Conservation (phyloP, 2,113 vertebrate species). For the Siniperca chuatsi region DNA sequence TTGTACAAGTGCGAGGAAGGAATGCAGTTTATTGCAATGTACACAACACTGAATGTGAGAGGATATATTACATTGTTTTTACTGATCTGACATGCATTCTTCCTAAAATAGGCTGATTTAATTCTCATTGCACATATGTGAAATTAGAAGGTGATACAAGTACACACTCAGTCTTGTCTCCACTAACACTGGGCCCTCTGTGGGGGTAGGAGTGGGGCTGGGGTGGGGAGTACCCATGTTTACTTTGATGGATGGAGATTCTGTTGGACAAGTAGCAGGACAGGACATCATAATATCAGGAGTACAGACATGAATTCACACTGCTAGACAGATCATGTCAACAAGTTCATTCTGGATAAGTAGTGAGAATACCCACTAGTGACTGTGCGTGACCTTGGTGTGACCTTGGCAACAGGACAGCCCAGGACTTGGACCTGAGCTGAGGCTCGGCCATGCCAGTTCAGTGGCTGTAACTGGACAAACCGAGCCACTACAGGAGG, state of each 20-base stretch:
- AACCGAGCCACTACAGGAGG: conserved; percentile 86
- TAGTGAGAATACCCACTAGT: conserved; percentile 10
- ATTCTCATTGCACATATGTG: background rate
- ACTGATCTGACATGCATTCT: background rate
- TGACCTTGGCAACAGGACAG: conserved; percentile 76
- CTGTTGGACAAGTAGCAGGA: conserved; percentile 38
- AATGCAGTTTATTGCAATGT: conserved; percentile 44
- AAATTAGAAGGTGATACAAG: background rate
- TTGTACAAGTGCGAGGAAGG: conserved; percentile 14
- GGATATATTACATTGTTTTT: background rate
- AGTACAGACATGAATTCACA: background rate
- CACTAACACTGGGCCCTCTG: conserved; percentile 71
- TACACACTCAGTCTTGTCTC: conserved; percentile 74
- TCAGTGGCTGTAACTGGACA: conserved; percentile 82
- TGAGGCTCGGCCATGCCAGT: conserved; percentile 80
- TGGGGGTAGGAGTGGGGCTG: conserved; percentile 46
- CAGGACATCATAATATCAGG: background rate
- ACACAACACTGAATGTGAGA: background rate
- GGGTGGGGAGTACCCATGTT: conserved; percentile 19
- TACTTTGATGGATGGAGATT: conserved; percentile 49
- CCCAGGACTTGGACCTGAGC: conserved; percentile 85
- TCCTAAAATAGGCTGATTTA: background rate
- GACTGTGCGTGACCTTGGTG: conserved; percentile 48
- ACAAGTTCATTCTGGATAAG: background rate
- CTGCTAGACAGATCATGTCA: background rate